Evolutionary conservation across 2,113 vertebrate species (phyloP), one percentile per base, ranked within the genome.

Genomic region (Solenodon paradoxus): DNA sequence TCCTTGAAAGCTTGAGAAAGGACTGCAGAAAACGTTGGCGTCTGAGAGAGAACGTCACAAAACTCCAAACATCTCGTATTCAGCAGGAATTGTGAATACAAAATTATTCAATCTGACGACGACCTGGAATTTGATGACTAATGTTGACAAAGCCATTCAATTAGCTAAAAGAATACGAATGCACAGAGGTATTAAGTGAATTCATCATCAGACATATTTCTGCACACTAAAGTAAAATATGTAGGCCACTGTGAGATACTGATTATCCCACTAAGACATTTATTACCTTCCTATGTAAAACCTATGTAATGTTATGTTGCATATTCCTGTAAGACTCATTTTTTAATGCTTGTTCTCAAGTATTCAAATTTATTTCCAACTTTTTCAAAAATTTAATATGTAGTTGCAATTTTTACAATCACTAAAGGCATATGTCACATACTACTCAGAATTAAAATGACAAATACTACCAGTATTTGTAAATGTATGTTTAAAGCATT

Each of bases 111-210:
- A 51, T 88, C 45, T 42, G 92, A 55, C 17, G 13, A 22, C 92
- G n/a, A 7, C 78, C 47, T 63, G 4, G 1, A 71, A 10, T 86
- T 89, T 85, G 42, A 66, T 71, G 13, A 82, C 20, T 90, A 74
- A 78, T 71, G 30, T 49, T 88, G 38, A 86, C 30, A 61, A 85
- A 92, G 81, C 94, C 13, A 59, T 93, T 88, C 68, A 22, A 88
- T 77, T 92, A 92, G 87, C 12, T 90, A 1, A 15, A 95, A 94
- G 66, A 96, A 80, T 68, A 71, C 28, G 93, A 95, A 47, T 49
- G 32, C 0, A 10, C n/a, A 40, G 12, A 79, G 24, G 5, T 35
- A 85, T 35, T 85, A 32, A 42, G 9, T 87, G 55, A 94, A 63
- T 63, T 38, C 61, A 72, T 68, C 78, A 42, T 63, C 63, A 74